Base-by-base conservation (phyloP, 2,113 vertebrate genomes). In the Castor canadensis region DNA sequence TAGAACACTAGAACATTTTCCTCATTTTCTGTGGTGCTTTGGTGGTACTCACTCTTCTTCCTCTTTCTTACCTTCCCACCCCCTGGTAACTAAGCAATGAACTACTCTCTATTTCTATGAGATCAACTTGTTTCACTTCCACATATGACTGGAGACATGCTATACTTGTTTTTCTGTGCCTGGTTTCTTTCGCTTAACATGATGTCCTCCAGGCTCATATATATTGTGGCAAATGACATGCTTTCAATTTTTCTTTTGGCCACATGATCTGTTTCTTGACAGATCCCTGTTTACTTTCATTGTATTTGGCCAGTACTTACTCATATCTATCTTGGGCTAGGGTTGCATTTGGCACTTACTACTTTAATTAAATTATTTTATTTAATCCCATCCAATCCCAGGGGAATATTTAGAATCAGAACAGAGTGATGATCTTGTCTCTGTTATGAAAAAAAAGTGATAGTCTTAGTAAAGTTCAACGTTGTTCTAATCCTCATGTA, bases 281-380 rank as follows among this genome's bases (percentile, higher is more conserved):
- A 45, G 49, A 73, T 64, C 9, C 17, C 0, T 62, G 47, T 56
- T 47, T 66, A 49, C 5, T 40, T 76, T 30, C 19, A 32, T 32
- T 22, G 13, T 35, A 17, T 56, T 47, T n/a, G 72, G 17, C 43
- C 54, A 40, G 17, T 38, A 5, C 49, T 91, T 81, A 20, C 47
- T 71, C 60, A 60, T 5, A 49, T 13, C 8, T 38, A 22, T 43
- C 64, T 79, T 77, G 49, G 81, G 26, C 13, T 67, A 52, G 35
- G 52, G 40, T 71, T 83, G 16, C 17, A 32, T 43, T 40, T 89
- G 64, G 6, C 45, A 80, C 45, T 81, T 96, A 69, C 76, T 30
- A 84, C 73, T 96, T 91, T 91, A 87, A 82, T 91, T 76, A 76
- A 77, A 88, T 67, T 62, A 35, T 91, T 80, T 89, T 40, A 54